Evolutionary conservation across 2,888 invertebrate genomes (phyloP), one percentile per base, ranked within the genome.

Genomic region (Petrophora chlorosata): DNA sequence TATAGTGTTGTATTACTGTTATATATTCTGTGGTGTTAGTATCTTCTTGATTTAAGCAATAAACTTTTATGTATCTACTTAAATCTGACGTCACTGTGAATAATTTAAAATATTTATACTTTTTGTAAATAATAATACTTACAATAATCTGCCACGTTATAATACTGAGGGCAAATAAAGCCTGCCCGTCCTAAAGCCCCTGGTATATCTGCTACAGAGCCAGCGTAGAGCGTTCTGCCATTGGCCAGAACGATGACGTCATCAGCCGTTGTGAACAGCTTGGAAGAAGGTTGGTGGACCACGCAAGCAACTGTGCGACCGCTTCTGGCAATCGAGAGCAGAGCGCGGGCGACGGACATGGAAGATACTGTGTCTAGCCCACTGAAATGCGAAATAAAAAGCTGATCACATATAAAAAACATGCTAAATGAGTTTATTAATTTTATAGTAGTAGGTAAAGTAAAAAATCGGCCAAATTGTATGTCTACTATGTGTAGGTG

Each of bases 121-220:
- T n/a, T n/a, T n/a, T n/a, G 14, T n/a, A 28, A 12, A 5, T 7
- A 10, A 8, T n/a, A 8, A 35, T 34, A 81, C 87, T 89, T 80
- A 95, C 95, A 92, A 70, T 93, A 96, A 80, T 96, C 96, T 5
- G 95, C 94, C 51, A 95, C 93, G 69, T 96, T 96, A 79, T 95
- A 95, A 80, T 94, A 95, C 56, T 92, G 91, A 0, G 96, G 96
- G 65, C 95, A 96, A 0, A 79, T 70, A 48, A 93, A 92, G 2
- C 92, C 93, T 32, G 93, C 92, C 17, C 87, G 81, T 3, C 81
- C 78, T 16, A 95, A 87, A 17, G 92, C 91, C 0, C 90, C 87
- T 0, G 95, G 89, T 8, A 95, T 82, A 19, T 92, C 91, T 1
- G 77, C 72, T 2, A 92, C 85, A 0, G 93, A 84, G 0, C 95